A percentile compares a stretch with the other conserved stretches of the same genome.
Evolutionary conservation across 2,113 vertebrate species (phyloP).

Genomic region (Cheirogaleus medius): DNA sequence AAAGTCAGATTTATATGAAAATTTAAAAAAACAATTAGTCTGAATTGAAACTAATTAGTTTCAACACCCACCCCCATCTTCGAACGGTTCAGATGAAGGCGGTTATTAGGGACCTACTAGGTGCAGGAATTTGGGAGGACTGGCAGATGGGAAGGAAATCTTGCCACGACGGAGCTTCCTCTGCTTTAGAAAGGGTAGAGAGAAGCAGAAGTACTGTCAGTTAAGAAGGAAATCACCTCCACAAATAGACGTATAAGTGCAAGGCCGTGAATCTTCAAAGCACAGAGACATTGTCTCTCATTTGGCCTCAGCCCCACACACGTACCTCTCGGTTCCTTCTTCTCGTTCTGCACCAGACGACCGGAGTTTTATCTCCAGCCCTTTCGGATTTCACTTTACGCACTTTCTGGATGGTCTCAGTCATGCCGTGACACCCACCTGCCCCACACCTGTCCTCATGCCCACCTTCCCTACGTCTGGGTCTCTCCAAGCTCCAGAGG

Average conservation of each 20-base stretch:
- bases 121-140: not conserved
- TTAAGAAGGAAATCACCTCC: not conserved
- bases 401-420: not conserved
- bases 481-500: not conserved
- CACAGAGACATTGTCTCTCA: not conserved
- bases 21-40: conserved; percentile 67
- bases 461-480: not conserved
- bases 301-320: fast-evolving
- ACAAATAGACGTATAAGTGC: not conserved
- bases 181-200: not conserved
- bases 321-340: not conserved
- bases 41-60: conserved; percentile 59
- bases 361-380: not conserved
- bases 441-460: fast-evolving
- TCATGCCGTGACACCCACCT: not conserved
- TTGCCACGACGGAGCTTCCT: not conserved
- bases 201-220: not conserved
- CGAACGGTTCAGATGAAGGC: not conserved
- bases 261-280: not conserved
- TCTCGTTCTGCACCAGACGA: not conserved
- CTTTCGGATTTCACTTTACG: not conserved
- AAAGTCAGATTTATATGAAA: conserved; percentile 49
- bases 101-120: not conserved
- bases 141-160: not conserved
- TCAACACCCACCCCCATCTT: not conserved